Base-by-base conservation (phyloP, 1,140 invertebrate species). In the Melitaea cinxia region DNA sequence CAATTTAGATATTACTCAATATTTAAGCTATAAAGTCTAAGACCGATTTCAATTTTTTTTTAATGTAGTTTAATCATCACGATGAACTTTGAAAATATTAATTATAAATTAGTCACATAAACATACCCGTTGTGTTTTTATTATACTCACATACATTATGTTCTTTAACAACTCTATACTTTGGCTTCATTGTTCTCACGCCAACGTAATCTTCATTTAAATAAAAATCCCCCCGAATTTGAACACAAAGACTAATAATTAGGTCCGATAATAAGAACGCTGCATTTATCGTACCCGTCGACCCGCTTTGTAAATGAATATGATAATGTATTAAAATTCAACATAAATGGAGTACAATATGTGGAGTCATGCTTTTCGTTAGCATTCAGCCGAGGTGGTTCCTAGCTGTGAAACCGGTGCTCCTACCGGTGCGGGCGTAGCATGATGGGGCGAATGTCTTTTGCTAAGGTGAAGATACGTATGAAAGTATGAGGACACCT, bases 171-270 rank as follows among this genome's bases (percentile, higher is more conserved):
- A 15, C 37, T 79, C 72, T 79, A 82, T 83, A 78, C 65, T 68
- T 68, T 70, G 15, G 55, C 68, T 65, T 76, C 75, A 83, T 83
- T 85, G 83, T 85, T 78, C 77, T 75, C 72, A 77, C 75, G 73
- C 76, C 81, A 67, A 75, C 69, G 68, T 73, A 66, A 80, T 83
- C 77, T 80, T 75, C 72, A 84, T 88, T 89, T 87, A 75, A 89
- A 89, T 89, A 85, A 82, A 85, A 85, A 82, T 69, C 77, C 72
- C 72, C 71, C 75, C 71, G 67, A 84, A 83, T 85, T 85, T 85
- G 77, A 86, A 84, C 81, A 88, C 85, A 90, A 88, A 85, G 85
- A 82, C 71, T 73, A 84, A 90, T 90, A 88, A 90, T 90, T 90
- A 90, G 80, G 81, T 80, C 70, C 83, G 73, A 83, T 88, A 82